A percentile compares a stretch with the other conserved stretches of the same genome.
Conservation (phyloP, 64 coral and sea anemone species). For the Actinia equina region DNA sequence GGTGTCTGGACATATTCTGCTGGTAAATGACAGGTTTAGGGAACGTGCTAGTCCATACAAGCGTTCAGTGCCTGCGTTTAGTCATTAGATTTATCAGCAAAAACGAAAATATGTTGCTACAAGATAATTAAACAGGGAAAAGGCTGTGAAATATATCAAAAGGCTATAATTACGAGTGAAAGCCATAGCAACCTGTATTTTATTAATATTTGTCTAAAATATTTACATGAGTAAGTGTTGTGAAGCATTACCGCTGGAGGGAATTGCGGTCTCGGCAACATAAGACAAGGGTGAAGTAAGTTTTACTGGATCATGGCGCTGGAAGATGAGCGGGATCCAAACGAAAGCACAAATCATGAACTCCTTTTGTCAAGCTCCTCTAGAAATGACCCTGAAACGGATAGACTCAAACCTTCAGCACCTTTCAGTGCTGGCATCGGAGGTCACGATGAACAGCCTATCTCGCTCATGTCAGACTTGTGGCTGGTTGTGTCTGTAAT, state of each 20-base stretch:
- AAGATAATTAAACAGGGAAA: background rate
- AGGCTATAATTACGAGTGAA: background rate
- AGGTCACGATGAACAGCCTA: conserved; percentile 1
- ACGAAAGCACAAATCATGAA: background rate
- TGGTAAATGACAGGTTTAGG: background rate
- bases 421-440: background rate
- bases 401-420: background rate
- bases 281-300: too few species aligned
- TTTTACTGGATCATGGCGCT: background rate
- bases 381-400: background rate
- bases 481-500: conserved; percentile 58
- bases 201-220: conserved; percentile 3
- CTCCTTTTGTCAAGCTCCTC: background rate
- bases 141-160: background rate
- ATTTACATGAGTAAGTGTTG: conserved; percentile 9
- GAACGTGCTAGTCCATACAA: background rate
- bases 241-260: conserved; percentile 9
- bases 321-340: background rate
- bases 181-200: background rate
- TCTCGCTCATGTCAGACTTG: conserved; percentile 52
- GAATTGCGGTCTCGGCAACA: conserved; percentile 12
- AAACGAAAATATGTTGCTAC: background rate
- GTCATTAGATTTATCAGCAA: too few species aligned
- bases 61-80: background rate
- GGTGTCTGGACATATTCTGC: background rate